These are phyloP conservation scores for Saturnia japonica DNA, from an alignment of 2,888 invertebrate species.

Conservation along the genomic window DNA sequence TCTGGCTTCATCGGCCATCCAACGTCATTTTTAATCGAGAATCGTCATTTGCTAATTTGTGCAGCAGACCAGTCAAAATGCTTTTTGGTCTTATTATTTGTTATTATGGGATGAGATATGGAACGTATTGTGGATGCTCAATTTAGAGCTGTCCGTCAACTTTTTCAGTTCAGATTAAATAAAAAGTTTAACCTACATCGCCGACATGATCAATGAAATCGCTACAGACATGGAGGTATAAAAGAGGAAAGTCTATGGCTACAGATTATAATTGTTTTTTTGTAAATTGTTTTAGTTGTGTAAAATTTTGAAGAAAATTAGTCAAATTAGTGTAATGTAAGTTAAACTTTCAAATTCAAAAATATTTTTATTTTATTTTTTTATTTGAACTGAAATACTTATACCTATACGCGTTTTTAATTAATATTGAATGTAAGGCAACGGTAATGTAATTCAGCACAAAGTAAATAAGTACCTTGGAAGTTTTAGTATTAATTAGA, in stretches of 20 bases:
- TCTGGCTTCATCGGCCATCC: too few relatives aligned
- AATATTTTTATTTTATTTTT: background rate
- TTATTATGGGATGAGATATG: background rate
- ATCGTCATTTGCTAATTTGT: too few relatives aligned
- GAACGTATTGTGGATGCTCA: background rate
- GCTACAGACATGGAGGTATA: too few relatives aligned
- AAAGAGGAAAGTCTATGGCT: too few relatives aligned
- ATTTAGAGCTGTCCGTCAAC: background rate
- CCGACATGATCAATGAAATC: background rate
- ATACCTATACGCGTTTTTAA: background rate
- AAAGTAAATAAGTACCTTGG: slow-evolving; percentile 6
- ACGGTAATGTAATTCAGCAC: slow-evolving; percentile 1
- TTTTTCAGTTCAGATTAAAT: background rate
- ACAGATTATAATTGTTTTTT: too few relatives aligned
- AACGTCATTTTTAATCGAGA: too few relatives aligned
- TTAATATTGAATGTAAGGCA: background rate
- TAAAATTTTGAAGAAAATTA: too few relatives aligned
- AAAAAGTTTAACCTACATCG: background rate
- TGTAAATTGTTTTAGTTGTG: too few relatives aligned
- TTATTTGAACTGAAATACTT: background rate
- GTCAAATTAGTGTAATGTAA: too few relatives aligned
- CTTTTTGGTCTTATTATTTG: too few relatives aligned
- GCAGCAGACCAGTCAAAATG: too few relatives aligned
- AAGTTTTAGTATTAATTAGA: background rate
- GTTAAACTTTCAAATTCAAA: background rate